Evolutionary conservation across 2,888 invertebrate species (phyloP).

Genomic region (Acrocyrtus sp.): DNA sequence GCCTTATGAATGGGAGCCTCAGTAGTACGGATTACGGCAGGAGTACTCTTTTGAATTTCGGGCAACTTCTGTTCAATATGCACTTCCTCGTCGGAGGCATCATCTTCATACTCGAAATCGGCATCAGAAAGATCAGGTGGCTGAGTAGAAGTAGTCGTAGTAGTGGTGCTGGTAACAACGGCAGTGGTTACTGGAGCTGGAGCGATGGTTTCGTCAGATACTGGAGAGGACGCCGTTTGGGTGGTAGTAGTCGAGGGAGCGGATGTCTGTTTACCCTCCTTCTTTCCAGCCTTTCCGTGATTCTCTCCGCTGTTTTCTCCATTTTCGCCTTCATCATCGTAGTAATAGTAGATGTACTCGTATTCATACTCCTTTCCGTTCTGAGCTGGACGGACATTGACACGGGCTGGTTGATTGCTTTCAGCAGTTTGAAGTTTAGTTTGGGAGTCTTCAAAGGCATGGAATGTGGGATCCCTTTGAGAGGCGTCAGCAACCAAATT

Average conservation of each 20-base stretch:
- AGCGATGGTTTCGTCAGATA: conserved; percentile 18
- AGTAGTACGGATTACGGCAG: conserved; percentile 14
- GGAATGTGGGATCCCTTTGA: conserved; percentile 56
- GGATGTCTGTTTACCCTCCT: conserved; percentile 7
- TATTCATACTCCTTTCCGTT: conserved; percentile 92
- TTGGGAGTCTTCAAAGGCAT: conserved; percentile 62
- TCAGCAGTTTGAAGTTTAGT: conserved; percentile 61
- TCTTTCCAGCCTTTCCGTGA: neutral
- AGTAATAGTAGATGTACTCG: conserved; percentile 91
- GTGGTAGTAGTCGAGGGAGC: conserved; percentile 14
- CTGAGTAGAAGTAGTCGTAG: conserved; percentile 35
- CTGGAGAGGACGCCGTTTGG: conserved; percentile 20
- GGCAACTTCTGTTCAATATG: conserved; percentile 34
- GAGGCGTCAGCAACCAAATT: conserved; percentile 61
- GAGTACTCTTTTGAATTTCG: conserved; percentile 35
- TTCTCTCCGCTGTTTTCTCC: conserved; percentile 28
- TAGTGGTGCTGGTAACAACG: conserved; percentile 13
- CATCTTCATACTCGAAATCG: conserved; percentile 47
- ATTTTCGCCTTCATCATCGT: conserved; percentile 76
- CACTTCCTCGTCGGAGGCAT: conserved; percentile 14
- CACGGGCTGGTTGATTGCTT: conserved; percentile 72
- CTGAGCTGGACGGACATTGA: conserved; percentile 87
- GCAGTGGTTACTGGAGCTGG: conserved; percentile 16
- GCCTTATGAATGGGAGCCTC: conserved; percentile 32
- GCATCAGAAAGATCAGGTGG: conserved; percentile 29